Evolutionary conservation across 2,113 vertebrate genomes (phyloP).

Genomic region (Thunnus maccoyii): DNA sequence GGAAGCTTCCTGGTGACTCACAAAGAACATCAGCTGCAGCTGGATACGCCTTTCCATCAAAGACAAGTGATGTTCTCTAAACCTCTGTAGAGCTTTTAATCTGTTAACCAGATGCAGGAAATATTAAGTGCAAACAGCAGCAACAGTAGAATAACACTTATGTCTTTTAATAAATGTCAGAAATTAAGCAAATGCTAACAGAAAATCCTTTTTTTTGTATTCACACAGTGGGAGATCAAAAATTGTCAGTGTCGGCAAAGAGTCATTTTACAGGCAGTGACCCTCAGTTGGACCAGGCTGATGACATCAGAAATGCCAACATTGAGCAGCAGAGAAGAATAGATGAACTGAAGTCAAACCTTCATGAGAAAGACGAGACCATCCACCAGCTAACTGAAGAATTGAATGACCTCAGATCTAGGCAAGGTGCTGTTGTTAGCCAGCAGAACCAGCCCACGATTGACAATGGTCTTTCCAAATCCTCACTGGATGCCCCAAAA

Average conservation of each 20-base stretch:
- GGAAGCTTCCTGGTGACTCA: too few species aligned
- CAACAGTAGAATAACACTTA: too few species aligned
- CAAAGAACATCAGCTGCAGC: too few species aligned
- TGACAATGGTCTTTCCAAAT: neutral
- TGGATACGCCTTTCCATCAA: too few species aligned
- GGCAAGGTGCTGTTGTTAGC: neutral
- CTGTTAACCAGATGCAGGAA: too few species aligned
- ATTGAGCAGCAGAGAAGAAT: neutral
- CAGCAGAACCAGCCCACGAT: fast-evolving
- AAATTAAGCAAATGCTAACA: neutral
- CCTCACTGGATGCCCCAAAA: neutral
- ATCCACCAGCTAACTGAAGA: neutral
- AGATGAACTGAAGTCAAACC: neutral
- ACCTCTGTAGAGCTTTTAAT: too few species aligned
- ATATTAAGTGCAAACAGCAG: too few species aligned
- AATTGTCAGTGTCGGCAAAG: neutral
- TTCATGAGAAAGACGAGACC: fast-evolving
- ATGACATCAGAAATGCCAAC: fast-evolving
- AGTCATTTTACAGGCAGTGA: too few species aligned
- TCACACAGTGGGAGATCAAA: neutral
- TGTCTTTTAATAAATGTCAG: neutral
- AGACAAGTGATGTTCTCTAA: too few species aligned
- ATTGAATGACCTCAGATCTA: neutral
- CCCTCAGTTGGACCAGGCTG: too few species aligned
- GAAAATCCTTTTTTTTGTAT: neutral